Conservation (phyloP, 2,113 vertebrate genomes). For the Zosterops pallidus region DNA sequence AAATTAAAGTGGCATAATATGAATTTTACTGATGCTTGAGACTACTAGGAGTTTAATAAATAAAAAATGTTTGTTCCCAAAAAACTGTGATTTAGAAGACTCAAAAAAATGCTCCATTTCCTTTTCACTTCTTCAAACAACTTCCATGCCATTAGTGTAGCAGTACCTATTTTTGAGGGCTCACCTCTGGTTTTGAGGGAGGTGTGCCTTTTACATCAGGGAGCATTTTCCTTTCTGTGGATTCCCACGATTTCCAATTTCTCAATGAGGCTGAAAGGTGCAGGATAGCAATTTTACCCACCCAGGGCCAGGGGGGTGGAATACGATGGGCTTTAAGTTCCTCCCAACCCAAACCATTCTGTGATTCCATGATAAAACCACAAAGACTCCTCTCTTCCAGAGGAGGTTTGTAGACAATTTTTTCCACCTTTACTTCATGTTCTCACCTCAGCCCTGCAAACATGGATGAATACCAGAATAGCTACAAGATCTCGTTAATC, state of each 20-base stretch:
- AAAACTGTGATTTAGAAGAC: background rate
- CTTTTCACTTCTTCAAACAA: background rate
- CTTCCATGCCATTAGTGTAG: background rate
- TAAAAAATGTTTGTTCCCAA: background rate
- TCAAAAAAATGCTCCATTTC: background rate
- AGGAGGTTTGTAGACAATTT: background rate
- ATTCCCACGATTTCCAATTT: background rate
- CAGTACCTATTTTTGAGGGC: background rate
- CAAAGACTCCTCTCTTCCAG: background rate
- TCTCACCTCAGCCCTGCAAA: background rate
- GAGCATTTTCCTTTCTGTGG: background rate
- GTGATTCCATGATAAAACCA: background rate
- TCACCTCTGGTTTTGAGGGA: background rate
- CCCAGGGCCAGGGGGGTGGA: background rate
- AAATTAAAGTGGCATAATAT: background rate
- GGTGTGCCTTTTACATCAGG: background rate
- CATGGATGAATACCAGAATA: background rate
- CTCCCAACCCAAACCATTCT: background rate
- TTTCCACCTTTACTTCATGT: background rate
- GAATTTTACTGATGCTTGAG: background rate
- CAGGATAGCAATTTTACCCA: background rate
- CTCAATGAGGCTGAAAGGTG: background rate
- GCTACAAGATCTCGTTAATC: background rate
- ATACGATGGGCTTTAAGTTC: background rate
- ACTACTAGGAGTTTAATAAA: background rate